Base-by-base conservation (phyloP, 2,888 invertebrate genomes). In the Epinotia demarniana region DNA sequence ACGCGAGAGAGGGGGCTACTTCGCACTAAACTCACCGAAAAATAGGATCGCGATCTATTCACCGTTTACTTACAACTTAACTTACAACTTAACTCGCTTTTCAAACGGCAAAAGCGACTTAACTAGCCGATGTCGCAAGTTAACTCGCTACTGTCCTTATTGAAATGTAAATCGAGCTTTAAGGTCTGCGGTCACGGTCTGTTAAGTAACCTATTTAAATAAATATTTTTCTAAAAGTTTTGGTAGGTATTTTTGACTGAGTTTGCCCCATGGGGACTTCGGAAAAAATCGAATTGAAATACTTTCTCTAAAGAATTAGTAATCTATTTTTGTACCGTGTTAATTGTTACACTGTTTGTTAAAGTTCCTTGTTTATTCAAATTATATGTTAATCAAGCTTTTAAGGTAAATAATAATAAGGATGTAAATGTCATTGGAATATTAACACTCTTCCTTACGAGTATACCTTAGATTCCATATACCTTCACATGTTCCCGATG, bases 371-470 rank as follows among this genome's bases (percentile, higher is more conserved):
- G 2, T 46, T 68, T 53, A 18, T 18, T 16, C n/a, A 49, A 0
- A 2, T 12, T 13, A 46, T 64, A 75, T 66, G 64, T 43, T 70
- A 70, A 70, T 70, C 58, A 64, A 75, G 75, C 70, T 74, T 74
- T 73, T 73, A 60, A 49, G 9, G 0, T 18, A 61, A 12, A 67
- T 0, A 53, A 53, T 5, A 33, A 49, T 39, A 49, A 39, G 61
- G 19, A 57, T 43, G 19, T 18, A n/a, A 63, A 62, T 57, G 61
- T 55, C n/a, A 43, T 43, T 62, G 73, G 43, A 39, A 53, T 55
- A 60, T 61, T 19, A 46, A 62, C 43, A 3, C 63, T 72, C 61
- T 69, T 69, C 46, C 46, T 3, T 73, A 57, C 55, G 18, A 16
- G n/a, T 43, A 63, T 62, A 27, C 18, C 33, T 46, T 61, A 55